Evolutionary conservation across 2,113 vertebrate genomes (phyloP), one percentile per base, ranked within the genome.

Genomic region (Brachyhypopomus gauderio): DNA sequence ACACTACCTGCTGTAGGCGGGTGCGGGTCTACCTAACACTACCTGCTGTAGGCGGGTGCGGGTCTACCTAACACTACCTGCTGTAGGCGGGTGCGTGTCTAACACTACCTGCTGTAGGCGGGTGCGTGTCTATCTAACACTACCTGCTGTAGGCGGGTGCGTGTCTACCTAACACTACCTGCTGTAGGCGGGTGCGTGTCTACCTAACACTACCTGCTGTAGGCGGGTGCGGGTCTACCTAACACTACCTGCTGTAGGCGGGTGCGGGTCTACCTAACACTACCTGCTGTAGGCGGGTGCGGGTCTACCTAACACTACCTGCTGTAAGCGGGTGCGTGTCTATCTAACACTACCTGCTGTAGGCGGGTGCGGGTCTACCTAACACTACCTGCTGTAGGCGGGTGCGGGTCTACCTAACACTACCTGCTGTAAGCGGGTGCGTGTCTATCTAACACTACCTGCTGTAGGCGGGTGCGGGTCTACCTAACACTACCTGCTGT

Each of bases 321-420:
- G 30, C 30, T 30, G 30, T 30, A 30, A n/a, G n/a, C n/a, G n/a
- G 30, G 90, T 3, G 30, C 2, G 30, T 3, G 2, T 30, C 30
- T 3, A 1, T 30, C n/a, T n/a, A n/a, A n/a, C n/a, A n/a, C n/a
- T n/a, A n/a, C n/a, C n/a, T n/a, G n/a, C n/a, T n/a, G n/a, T n/a
- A n/a, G n/a, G n/a, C n/a, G n/a, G n/a, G n/a, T n/a, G n/a, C n/a
- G n/a, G n/a, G n/a, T n/a, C n/a, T n/a, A n/a, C n/a, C n/a, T n/a
- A n/a, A n/a, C n/a, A n/a, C n/a, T 80, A 94, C 94, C 92, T 93
- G 87, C 66, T 87, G 78, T 86, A 91, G 73, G 16, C 91, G 86
- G 74, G 86, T 60, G 76, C 20, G 88, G 14, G 77, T 63, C 79
- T 85, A 78, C 25, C 67, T 3, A 93, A 80, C n/a, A n/a, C n/a